Evolutionary conservation across 2,888 invertebrate species (phyloP).

Genomic region (Aproaerema taeniolella): DNA sequence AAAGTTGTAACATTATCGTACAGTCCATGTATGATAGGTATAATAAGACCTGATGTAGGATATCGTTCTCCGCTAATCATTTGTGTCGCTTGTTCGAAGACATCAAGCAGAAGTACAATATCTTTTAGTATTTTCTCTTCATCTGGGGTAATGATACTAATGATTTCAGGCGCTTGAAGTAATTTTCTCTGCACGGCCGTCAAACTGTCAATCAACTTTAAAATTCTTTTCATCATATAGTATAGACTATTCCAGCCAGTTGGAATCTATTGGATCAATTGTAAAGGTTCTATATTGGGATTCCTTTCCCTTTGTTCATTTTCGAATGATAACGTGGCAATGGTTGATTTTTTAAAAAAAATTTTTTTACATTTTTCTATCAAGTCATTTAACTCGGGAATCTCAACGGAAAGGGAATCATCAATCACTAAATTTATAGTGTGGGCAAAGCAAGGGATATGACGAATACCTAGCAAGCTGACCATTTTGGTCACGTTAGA

Average conservation of each 20-base stretch:
- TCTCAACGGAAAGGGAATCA: slow-evolving; percentile 3
- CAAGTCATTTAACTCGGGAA: slow-evolving; percentile 13
- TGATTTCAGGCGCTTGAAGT: slow-evolving; percentile 11
- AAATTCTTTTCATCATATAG: slow-evolving; percentile 12
- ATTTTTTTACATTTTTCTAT: slow-evolving; percentile 12
- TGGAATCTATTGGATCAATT: slow-evolving; percentile 5
- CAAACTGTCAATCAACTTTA: slow-evolving; percentile 11
- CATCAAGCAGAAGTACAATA: slow-evolving; percentile 3
- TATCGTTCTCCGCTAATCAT: slow-evolving; percentile 10
- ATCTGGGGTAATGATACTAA: slow-evolving; percentile 8
- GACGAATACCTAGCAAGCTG: slow-evolving; percentile 8
- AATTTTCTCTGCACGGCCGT: slow-evolving; percentile 9
- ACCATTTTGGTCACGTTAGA: slow-evolving; percentile 14
- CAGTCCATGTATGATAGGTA: slow-evolving; percentile 4
- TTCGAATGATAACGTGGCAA: slow-evolving; percentile 6
- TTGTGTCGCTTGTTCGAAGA: slow-evolving; percentile 13
- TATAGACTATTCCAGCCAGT: slow-evolving; percentile 13
- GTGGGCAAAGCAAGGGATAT: slow-evolving; percentile 14
- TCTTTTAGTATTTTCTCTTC: slow-evolving; percentile 10
- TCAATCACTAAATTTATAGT: slow-evolving; percentile 12
- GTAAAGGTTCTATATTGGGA: neutral
- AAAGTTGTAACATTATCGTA: slow-evolving; percentile 1
- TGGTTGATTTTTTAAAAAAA: slow-evolving; percentile 11
- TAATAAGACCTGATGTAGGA: slow-evolving; percentile 7
- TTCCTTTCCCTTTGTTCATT: slow-evolving; percentile 10